A percentile compares a stretch with the other conserved stretches of the same genome.
Conservation (phyloP, 2,888 invertebrate species). For the Protula sp. region DNA sequence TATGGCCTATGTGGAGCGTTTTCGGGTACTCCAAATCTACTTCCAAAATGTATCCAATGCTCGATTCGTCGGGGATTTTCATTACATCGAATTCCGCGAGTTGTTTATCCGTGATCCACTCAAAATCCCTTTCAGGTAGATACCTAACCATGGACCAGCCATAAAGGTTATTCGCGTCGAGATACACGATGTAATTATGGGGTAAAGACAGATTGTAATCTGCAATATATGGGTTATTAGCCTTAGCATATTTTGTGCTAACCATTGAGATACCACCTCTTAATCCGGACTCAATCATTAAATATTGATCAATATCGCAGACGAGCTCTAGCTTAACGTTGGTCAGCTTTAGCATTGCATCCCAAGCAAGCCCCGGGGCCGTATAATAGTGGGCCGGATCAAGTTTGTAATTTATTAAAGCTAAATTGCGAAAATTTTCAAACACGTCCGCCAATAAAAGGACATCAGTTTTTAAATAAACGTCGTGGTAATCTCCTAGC, state of each 20-base stretch:
- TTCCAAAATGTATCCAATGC: background rate
- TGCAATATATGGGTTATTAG: background rate
- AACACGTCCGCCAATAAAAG: slow-evolving; percentile 7
- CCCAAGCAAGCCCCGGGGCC: slow-evolving; percentile 32
- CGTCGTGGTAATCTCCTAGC: slow-evolving; percentile 6
- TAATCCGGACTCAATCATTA: slow-evolving; percentile 14
- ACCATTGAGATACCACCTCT: slow-evolving; percentile 7
- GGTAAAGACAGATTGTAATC: background rate
- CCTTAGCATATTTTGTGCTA: background rate
- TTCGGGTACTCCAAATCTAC: background rate
- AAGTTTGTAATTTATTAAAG: slow-evolving; percentile 24
- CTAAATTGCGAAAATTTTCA: slow-evolving; percentile 20
- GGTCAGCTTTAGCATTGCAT: slow-evolving; percentile 30
- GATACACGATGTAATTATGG: background rate
- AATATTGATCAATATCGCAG: slow-evolving; percentile 25
- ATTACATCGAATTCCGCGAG: background rate
- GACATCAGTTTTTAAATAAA: slow-evolving; percentile 9
- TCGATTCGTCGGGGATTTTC: background rate
- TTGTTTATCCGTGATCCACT: background rate
- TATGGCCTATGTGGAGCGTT: background rate
- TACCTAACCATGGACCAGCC: background rate
- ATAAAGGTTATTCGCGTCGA: slow-evolving; percentile 5
- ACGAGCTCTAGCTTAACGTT: slow-evolving; percentile 26
- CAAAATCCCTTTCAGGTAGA: slow-evolving; percentile 1
- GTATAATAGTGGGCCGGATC: slow-evolving; percentile 30